Conservation (phyloP, 1,140 invertebrate species). For the Agrilus planipennis region DNA sequence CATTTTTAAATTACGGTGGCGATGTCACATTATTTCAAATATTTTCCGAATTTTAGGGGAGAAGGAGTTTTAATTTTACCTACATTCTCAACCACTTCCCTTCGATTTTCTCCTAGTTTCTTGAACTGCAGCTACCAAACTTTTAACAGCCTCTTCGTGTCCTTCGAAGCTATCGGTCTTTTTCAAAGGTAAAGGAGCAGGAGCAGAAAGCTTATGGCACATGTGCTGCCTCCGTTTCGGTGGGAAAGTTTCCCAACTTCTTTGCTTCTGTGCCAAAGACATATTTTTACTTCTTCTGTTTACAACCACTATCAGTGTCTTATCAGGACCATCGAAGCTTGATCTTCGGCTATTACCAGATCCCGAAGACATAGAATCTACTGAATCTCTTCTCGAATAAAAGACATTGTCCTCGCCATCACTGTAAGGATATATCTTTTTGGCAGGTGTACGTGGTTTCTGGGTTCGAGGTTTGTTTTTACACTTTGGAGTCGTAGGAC, state of each 20-base stretch:
- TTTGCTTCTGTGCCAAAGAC: conserved; percentile 45
- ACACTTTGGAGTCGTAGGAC: conserved; percentile 29
- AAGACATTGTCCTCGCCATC: conserved; percentile 50
- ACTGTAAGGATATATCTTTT: conserved; percentile 46
- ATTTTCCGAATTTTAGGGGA: no score
- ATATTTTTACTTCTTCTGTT: conserved; percentile 34
- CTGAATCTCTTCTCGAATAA: conserved; percentile 34
- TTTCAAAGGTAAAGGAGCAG: conserved; percentile 33
- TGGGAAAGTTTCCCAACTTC: conserved; percentile 55
- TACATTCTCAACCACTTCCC: no score
- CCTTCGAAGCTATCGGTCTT: conserved; percentile 58
- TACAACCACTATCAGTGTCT: conserved; percentile 32
- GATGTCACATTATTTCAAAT: no score
- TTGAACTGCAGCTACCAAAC: conserved; percentile 56
- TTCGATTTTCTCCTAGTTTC: conserved; percentile 44
- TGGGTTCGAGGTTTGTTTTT: conserved; percentile 29
- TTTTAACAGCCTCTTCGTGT: conserved; percentile 59
- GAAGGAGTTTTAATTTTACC: no score
- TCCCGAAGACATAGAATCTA: conserved; percentile 29
- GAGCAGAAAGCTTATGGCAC: conserved; percentile 25
- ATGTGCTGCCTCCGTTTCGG: conserved; percentile 35
- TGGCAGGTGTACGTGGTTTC: conserved; percentile 14
- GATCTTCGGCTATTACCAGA: conserved; percentile 37
- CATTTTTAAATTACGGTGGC: no score
- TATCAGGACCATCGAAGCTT: conserved; percentile 31